Conservation (phyloP, 2,113 vertebrate species). For the Pollimyrus isidori region DNA sequence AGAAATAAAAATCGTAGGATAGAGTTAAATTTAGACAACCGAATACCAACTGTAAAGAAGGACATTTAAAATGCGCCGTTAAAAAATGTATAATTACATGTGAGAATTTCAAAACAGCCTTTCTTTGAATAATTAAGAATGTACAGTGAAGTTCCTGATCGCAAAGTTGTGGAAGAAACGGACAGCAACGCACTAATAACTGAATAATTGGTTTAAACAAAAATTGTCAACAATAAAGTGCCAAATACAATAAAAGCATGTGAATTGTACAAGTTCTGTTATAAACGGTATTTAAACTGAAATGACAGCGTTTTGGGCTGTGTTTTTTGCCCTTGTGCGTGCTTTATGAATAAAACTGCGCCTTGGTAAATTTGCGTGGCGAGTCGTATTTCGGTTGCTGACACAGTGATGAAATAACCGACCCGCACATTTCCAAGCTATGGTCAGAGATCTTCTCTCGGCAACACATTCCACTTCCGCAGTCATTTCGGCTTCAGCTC, state of each 20-base stretch:
- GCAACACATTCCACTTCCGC: neutral
- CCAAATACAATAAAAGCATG: neutral
- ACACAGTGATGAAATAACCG: neutral
- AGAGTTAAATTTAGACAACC: slow-evolving; percentile 23
- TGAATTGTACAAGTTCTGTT: neutral
- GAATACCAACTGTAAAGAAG: neutral
- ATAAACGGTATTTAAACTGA: neutral
- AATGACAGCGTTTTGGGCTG: neutral
- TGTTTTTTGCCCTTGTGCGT: neutral
- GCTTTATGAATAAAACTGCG: neutral
- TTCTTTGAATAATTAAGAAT: neutral
- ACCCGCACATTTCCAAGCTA: neutral
- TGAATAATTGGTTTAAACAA: neutral
- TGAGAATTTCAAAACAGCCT: neutral
- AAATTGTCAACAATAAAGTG: neutral
- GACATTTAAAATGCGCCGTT: neutral
- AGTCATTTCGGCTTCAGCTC: neutral
- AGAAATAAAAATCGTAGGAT: slow-evolving; percentile 23
- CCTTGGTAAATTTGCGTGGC: neutral
- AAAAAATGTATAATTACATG: neutral
- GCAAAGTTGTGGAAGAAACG: neutral
- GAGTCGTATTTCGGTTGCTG: neutral
- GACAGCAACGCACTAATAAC: neutral
- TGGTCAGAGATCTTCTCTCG: neutral
- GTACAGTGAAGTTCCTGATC: neutral